Percentiles rank a stretch among this genome's conserved stretches.
Evolutionary conservation across 2,113 vertebrate species (phyloP).

Genomic region (Oncorhynchus gorbuscha): DNA sequence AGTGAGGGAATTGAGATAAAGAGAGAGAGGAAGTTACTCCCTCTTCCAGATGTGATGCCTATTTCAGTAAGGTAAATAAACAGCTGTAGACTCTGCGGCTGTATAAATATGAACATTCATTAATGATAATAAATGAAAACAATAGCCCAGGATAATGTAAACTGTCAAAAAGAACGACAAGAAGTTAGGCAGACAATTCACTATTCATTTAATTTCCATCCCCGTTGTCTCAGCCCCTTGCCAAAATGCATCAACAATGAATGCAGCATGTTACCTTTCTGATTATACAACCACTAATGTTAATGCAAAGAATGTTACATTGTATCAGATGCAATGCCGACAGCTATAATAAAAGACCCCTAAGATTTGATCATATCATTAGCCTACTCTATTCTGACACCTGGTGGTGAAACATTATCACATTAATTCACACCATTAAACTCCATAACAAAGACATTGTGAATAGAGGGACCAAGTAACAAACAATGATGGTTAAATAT

Average conservation of each 20-base stretch:
- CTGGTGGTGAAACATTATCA: background rate
- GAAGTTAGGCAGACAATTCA: no score
- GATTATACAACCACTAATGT: no score
- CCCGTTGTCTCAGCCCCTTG: no score
- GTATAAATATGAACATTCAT: background rate
- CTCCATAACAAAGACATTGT: background rate
- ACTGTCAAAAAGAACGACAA: no score
- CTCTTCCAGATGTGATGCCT: slow-evolving; percentile 31
- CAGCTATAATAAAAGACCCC: no score
- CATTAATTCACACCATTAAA: background rate
- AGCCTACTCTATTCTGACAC: background rate
- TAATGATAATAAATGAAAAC: background rate
- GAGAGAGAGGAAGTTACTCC: slow-evolving; percentile 26
- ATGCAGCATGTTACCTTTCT: no score
- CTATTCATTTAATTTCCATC: no score
- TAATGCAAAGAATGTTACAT: no score
- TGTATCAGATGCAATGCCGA: no score
- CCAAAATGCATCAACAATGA: no score
- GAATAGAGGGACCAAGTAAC: background rate
- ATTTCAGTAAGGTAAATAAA: background rate
- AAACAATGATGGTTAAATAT: background rate
- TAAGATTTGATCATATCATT: background rate
- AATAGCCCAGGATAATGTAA: background rate
- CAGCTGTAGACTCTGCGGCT: background rate
- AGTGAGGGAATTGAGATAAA: no score